Conservation (phyloP, 2,797 vertebrate genomes). For the Sebastolobus alascanus region DNA sequence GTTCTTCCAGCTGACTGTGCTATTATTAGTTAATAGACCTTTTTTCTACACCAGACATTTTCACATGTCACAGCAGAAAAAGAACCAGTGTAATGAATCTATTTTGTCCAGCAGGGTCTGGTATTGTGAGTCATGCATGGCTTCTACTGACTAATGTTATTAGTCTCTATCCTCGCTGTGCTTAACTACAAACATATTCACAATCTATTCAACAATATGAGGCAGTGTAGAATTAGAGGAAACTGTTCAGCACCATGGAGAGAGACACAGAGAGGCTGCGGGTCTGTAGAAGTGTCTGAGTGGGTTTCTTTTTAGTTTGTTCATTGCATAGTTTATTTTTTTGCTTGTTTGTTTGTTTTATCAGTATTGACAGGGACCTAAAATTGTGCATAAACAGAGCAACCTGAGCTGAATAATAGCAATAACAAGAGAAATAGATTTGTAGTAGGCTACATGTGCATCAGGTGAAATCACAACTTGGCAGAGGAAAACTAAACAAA, state of each 20-base stretch:
- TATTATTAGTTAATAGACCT: background rate
- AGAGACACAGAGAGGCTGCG: too few relatives aligned
- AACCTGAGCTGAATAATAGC: background rate
- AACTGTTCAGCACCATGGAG: background rate
- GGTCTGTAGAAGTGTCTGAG: background rate
- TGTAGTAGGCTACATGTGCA: background rate
- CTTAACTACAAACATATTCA: background rate
- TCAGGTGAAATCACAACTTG: background rate
- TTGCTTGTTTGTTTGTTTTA: background rate
- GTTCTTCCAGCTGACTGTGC: background rate
- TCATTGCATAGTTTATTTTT: background rate
- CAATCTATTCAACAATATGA: background rate
- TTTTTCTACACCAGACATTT: background rate
- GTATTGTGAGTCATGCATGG: background rate
- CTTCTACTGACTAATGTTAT: background rate
- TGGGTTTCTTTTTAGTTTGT: background rate
- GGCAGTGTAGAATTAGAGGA: too few relatives aligned
- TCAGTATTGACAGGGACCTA: background rate
- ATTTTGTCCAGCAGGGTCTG: background rate
- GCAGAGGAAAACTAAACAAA: background rate
- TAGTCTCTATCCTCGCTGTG: background rate
- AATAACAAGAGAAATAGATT: background rate
- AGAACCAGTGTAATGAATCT: background rate
- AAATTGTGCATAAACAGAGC: background rate
- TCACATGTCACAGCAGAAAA: too few relatives aligned